Percentiles rank a stretch among this genome's conserved stretches.
These are phyloP conservation scores for Pterostichus madidus DNA, from an alignment of 2,888 invertebrate species.

Conservation along the genomic window DNA sequence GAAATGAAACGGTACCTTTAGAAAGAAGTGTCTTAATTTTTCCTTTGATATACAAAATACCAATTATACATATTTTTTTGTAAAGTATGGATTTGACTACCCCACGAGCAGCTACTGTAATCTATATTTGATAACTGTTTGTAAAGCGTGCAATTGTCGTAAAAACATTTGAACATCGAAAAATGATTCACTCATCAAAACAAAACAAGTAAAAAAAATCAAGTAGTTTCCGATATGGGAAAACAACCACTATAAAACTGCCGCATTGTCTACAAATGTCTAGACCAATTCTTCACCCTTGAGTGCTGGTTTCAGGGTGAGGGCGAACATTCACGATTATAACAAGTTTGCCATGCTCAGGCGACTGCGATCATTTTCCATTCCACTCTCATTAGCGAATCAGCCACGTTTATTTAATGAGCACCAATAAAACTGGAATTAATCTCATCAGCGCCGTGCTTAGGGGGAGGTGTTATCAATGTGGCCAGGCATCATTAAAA, in stretches of 20 bases:
- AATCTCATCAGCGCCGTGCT: conserved; percentile 22
- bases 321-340: not conserved
- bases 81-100: too few relatives aligned
- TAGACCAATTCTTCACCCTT: conserved; percentile 41
- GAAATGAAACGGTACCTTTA: too few relatives aligned
- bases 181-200: not conserved
- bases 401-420: conserved; percentile 45
- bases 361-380: conserved; percentile 6
- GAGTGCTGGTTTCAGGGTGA: not conserved
- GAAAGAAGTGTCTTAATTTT: too few relatives aligned
- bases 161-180: not conserved
- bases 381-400: conserved; percentile 31
- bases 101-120: not conserved
- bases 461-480: not conserved
- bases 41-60: too few relatives aligned
- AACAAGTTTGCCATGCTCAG: not conserved
- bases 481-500: conserved; percentile 39
- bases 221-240: conserved; percentile 11
- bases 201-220: not conserved
- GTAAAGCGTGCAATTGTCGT: not conserved
- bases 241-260: not conserved
- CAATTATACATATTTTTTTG: too few relatives aligned
- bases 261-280: conserved; percentile 32
- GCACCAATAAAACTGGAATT: conserved; percentile 53
- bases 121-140: too few relatives aligned